Evolutionary conservation across 2,888 invertebrate genomes (phyloP).

Genomic region (Drosophila helvetica): DNA sequence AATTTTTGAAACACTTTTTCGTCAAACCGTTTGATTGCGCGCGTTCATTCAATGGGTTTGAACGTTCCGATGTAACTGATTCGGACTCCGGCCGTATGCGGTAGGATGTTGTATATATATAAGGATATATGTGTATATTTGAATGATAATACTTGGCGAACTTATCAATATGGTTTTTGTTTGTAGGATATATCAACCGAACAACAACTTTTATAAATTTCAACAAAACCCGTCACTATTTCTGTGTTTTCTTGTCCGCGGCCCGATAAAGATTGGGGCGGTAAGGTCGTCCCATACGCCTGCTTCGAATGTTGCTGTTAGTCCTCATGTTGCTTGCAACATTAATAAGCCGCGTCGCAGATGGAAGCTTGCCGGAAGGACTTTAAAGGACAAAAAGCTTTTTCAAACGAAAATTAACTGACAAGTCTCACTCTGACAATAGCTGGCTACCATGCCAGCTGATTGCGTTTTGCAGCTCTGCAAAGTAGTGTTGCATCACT

Average conservation of each 20-base stretch:
- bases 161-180: not conserved
- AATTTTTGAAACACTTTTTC: constrained; percentile 39
- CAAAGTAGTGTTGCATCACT: too few species aligned
- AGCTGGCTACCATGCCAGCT: constrained; percentile 3
- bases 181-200: not conserved
- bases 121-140: not conserved
- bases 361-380: constrained; percentile 64
- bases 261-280: not conserved
- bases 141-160: constrained; percentile 20
- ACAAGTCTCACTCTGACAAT: not conserved
- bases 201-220: not conserved
- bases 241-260: not conserved
- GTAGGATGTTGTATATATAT: constrained; percentile 11
- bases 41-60: constrained; percentile 59
- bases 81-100: too few species aligned
- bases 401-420: constrained; percentile 20
- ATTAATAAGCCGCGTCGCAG: constrained; percentile 38
- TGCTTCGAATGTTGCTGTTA: not conserved
- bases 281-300: too few species aligned
- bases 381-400: constrained; percentile 65
- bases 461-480: not conserved
- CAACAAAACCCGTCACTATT: not conserved
- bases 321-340: constrained; percentile 12
- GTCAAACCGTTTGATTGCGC: constrained; percentile 40
- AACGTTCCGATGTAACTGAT: constrained; percentile 70